Conservation (phyloP, 2,113 vertebrate genomes). For the Rhinichthys klamathensis region DNA sequence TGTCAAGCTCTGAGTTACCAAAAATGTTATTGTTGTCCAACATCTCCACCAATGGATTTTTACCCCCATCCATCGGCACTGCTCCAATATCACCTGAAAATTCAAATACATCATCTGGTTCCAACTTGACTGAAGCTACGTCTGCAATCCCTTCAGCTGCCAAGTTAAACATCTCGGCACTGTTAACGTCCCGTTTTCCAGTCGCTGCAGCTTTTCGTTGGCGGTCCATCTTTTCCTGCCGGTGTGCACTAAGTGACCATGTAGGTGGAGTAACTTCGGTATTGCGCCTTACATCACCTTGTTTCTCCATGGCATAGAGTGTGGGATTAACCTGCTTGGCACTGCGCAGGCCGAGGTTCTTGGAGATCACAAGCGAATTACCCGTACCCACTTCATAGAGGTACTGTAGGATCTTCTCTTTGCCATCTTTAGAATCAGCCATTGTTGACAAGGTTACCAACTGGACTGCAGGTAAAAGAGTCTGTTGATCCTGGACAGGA, state of each 20-base stretch:
- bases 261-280: slow-evolving; percentile 62
- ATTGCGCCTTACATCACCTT: slow-evolving; percentile 83
- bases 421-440: slow-evolving; percentile 81
- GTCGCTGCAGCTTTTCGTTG: slow-evolving; percentile 72
- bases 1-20: background rate
- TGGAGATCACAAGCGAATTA: slow-evolving; percentile 82
- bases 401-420: slow-evolving; percentile 82
- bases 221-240: slow-evolving; percentile 84
- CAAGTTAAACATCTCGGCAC: background rate
- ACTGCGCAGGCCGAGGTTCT: slow-evolving; percentile 80
- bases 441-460: slow-evolving; percentile 64
- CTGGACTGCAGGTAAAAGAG: slow-evolving; percentile 3
- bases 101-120: background rate
- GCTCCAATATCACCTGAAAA: background rate
- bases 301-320: slow-evolving; percentile 83
- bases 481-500: slow-evolving; percentile 53
- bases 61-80: slow-evolving; percentile 15
- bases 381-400: slow-evolving; percentile 73
- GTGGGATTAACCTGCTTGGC: slow-evolving; percentile 83
- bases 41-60: slow-evolving; percentile 23
- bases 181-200: slow-evolving; percentile 22
- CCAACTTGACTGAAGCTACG: background rate
- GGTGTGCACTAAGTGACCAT: slow-evolving; percentile 84
- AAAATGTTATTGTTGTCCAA: background rate
- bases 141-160: background rate